Conservation (phyloP, 2,888 invertebrate species). For the Catocala nupta region DNA sequence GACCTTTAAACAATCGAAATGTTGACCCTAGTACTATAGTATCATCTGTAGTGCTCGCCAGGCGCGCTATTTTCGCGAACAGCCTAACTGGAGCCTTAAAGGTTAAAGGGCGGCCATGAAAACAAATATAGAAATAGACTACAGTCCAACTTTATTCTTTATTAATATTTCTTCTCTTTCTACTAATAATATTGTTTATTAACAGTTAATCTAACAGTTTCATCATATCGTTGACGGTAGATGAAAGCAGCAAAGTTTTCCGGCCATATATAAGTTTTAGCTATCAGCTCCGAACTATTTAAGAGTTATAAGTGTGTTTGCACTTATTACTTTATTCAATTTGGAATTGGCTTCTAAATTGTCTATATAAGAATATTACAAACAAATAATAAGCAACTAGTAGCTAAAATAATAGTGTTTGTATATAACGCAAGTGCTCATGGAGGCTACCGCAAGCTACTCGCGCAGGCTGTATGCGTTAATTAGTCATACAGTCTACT, state of each 20-base stretch:
- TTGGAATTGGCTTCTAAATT: slow-evolving; percentile 8
- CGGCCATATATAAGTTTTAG: slow-evolving; percentile 5
- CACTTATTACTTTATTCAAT: slow-evolving; percentile 11
- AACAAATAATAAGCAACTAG: too few relatives aligned
- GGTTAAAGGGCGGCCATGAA: not conserved
- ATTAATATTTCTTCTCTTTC: slow-evolving; percentile 10
- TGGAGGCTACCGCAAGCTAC: too few relatives aligned
- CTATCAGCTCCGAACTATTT: slow-evolving; percentile 9
- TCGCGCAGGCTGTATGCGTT: too few relatives aligned
- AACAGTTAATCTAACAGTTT: slow-evolving; percentile 17
- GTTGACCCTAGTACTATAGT: too few relatives aligned
- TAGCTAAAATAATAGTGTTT: too few relatives aligned
- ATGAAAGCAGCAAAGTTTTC: slow-evolving; percentile 12
- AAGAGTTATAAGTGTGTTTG: slow-evolving; percentile 4
- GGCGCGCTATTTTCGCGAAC: not conserved
- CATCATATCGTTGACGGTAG: slow-evolving; percentile 13
- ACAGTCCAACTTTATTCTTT: slow-evolving; percentile 6
- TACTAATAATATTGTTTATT: slow-evolving; percentile 17
- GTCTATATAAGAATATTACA: too few relatives aligned
- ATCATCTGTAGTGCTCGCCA: not conserved
- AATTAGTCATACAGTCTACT: too few relatives aligned
- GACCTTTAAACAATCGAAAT: too few relatives aligned
- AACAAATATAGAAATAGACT: slow-evolving; percentile 4
- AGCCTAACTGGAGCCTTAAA: not conserved
- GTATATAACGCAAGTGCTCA: too few relatives aligned